phyloP scores from a whole-genome alignment of 2,113 vertebrate genomes.

The Choloepus hoffmanni region DNA sequence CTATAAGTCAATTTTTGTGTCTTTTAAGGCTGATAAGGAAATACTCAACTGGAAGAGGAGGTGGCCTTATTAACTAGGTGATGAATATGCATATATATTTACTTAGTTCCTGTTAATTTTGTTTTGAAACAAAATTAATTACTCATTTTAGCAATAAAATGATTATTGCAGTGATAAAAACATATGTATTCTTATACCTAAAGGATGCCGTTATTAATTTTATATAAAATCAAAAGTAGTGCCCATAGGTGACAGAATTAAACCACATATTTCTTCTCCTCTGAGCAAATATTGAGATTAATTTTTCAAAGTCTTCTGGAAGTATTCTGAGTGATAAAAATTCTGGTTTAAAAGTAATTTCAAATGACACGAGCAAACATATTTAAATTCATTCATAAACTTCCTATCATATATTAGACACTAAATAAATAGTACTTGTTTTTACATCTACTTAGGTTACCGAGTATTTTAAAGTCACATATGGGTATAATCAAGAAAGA shows the following conservation, averaged over 20 bases:
- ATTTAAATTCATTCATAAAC: neutral
- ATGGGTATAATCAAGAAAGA: neutral
- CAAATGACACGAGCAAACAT: neutral
- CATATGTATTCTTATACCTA: neutral
- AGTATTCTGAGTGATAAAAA: neutral
- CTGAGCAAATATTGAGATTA: neutral
- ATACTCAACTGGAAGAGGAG: neutral
- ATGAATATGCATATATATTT: neutral
- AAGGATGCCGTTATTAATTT: neutral
- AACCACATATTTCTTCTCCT: conserved; percentile 24
- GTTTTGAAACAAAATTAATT: conserved; percentile 23
- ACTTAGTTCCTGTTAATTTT: conserved; percentile 47
- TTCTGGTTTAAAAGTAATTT: neutral
- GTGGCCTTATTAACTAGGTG: neutral
- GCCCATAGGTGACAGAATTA: neutral
- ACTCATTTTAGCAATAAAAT: neutral
- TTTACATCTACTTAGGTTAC: neutral
- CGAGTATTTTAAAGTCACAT: neutral
- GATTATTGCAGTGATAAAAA: neutral
- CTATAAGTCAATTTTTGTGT: neutral
- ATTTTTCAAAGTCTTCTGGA: conserved; percentile 3
- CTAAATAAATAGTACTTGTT: neutral
- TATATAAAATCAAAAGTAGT: conserved; percentile 41
- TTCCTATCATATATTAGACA: neutral
- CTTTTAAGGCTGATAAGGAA: neutral